These are phyloP conservation scores for Cephus rjabovi DNA, from an alignment of 2,888 invertebrate species.

Conservation along the genomic window DNA sequence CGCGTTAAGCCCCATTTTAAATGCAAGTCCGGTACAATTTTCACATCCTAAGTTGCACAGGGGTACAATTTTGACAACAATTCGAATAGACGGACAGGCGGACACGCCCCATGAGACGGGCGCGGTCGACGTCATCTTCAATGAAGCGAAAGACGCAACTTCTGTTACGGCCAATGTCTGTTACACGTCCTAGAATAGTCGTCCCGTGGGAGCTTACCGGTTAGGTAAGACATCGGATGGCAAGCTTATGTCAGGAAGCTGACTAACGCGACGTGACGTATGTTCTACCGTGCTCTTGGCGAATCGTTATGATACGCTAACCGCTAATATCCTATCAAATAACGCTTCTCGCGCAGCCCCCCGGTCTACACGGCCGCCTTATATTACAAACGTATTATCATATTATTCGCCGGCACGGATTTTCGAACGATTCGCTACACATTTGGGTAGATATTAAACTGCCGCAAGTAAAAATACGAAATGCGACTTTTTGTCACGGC, in stretches of 20 bases:
- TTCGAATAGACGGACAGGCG: slow-evolving; percentile 41
- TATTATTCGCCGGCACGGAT: neutral
- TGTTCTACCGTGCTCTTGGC: slow-evolving; percentile 2
- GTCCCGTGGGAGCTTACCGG: slow-evolving; percentile 53
- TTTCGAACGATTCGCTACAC: neutral
- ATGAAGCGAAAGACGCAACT: slow-evolving; percentile 46
- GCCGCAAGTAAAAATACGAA: neutral
- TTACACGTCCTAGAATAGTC: slow-evolving; percentile 56
- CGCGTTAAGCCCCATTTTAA: neutral
- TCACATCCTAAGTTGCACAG: neutral
- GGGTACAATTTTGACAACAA: slow-evolving; percentile 26
- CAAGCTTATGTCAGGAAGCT: slow-evolving; percentile 35
- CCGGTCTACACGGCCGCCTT: neutral
- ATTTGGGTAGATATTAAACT: slow-evolving; percentile 1
- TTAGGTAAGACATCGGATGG: slow-evolving; percentile 35
- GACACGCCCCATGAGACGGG: slow-evolving; percentile 23
- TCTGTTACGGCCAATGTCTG: slow-evolving; percentile 58
- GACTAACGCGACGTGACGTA: slow-evolving; percentile 49
- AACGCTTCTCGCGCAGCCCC: slow-evolving; percentile 24
- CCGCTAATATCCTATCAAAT: slow-evolving; percentile 42
- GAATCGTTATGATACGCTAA: slow-evolving; percentile 29
- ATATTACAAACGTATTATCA: slow-evolving; percentile 4
- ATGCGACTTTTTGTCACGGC: neutral
- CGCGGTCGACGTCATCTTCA: slow-evolving; percentile 55
- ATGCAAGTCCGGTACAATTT: neutral